These are phyloP conservation scores for Sebastiscus albofasciatus DNA, from an alignment of 2,797 vertebrate genomes.

Conservation along the genomic window DNA sequence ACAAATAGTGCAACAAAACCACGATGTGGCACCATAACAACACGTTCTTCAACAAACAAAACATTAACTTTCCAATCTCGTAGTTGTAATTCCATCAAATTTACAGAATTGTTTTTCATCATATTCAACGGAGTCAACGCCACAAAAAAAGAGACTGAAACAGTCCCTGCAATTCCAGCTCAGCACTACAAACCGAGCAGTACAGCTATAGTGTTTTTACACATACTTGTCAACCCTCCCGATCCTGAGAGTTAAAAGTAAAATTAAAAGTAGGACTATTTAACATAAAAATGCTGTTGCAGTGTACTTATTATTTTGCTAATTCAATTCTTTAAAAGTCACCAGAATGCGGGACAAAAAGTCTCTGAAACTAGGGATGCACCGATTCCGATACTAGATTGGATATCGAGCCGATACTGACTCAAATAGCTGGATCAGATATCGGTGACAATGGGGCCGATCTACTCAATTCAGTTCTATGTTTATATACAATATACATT, in stretches of 20 bases:
- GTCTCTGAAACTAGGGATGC: neutral
- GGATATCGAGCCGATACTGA: no score
- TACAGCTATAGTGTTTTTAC: neutral
- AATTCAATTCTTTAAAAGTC: no score
- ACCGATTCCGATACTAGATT: no score
- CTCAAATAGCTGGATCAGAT: no score
- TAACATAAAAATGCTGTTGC: no score
- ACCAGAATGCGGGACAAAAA: neutral
- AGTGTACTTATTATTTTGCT: no score
- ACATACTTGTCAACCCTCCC: neutral
- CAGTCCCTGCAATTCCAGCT: slow-evolving; percentile 1
- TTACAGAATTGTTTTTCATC: neutral
- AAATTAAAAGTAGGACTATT: no score
- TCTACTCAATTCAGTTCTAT: no score
- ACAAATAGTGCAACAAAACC: slow-evolving; percentile 18
- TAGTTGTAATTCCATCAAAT: neutral
- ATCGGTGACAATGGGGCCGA: no score
- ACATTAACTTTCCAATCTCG: slow-evolving; percentile 2
- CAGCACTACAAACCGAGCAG: slow-evolving; percentile 2
- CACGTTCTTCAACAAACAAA: neutral
- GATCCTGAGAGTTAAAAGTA: no score
- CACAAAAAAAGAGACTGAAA: slow-evolving; percentile 1
- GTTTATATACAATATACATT: no score
- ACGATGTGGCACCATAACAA: slow-evolving; percentile 9
- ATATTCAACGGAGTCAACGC: neutral